Conservation (phyloP, 2,113 vertebrate species). For the Zapus hudsonius region DNA sequence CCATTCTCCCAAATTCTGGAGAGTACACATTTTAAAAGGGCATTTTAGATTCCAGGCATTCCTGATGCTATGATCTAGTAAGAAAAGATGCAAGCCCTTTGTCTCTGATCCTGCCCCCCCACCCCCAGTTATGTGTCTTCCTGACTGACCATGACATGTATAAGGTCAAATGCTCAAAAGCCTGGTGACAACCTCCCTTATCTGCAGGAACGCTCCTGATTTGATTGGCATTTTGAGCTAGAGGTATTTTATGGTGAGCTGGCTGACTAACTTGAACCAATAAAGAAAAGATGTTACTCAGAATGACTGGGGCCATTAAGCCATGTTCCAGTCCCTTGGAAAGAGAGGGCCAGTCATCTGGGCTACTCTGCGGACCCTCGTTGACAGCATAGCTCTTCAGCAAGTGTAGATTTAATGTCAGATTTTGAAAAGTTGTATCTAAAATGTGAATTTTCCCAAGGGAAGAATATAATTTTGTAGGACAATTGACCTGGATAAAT, state of each 20-base stretch:
- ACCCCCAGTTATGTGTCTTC: neutral
- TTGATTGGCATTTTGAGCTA: neutral
- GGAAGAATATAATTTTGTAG: neutral
- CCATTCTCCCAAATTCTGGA: neutral
- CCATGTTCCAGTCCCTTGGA: neutral
- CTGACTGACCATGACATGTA: neutral
- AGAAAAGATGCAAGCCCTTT: neutral
- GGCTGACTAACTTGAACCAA: conserved; percentile 33
- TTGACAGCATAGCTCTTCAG: neutral
- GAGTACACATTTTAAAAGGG: neutral
- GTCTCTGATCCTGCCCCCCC: fast-evolving
- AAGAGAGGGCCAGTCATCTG: neutral
- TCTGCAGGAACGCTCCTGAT: neutral
- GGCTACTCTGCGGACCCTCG: neutral
- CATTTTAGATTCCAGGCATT: neutral
- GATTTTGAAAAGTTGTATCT: conserved; percentile 11
- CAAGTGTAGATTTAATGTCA: neutral
- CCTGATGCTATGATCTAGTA: neutral
- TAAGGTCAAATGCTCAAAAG: neutral
- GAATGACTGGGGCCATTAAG: neutral
- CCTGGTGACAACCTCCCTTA: neutral
- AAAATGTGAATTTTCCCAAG: conserved; percentile 36
- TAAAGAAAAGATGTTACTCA: conserved; percentile 14
- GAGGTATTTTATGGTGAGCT: neutral
- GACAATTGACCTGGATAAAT: conserved; percentile 23